phyloP scores from a whole-genome alignment of 2,888 invertebrate species.

The Drosophila subquinaria region DNA sequence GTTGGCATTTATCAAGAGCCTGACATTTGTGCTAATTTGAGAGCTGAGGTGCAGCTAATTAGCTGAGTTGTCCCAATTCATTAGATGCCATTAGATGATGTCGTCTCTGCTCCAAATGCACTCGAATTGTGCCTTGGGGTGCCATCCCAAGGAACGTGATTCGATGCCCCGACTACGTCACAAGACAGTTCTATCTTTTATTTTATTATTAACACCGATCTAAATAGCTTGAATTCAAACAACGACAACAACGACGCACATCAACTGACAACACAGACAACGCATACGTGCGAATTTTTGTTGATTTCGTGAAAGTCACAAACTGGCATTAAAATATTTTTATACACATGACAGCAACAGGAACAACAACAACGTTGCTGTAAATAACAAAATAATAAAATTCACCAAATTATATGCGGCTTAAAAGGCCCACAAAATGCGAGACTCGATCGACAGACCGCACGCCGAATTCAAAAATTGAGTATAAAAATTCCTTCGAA shows the following conservation, averaged over 20 bases:
- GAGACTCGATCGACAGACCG: conserved; percentile 14
- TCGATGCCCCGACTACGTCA: conserved; percentile 37
- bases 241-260: conserved; percentile 6
- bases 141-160: conserved; percentile 19
- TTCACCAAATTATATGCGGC: conserved; percentile 63
- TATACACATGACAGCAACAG: conserved; percentile 43
- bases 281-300: conserved; percentile 69
- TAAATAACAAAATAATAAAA: conserved; percentile 75
- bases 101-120: conserved; percentile 14
- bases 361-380: conserved; percentile 42
- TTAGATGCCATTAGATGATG: conserved; percentile 22
- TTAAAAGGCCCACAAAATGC: conserved; percentile 59
- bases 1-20: conserved; percentile 34
- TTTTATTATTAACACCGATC: conserved; percentile 54
- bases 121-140: conserved; percentile 8
- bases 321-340: conserved; percentile 65
- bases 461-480: conserved; percentile 39
- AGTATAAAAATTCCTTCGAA: conserved; percentile 44
- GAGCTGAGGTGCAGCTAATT: conserved; percentile 20
- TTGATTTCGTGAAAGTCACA: conserved; percentile 71
- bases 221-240: conserved; percentile 40
- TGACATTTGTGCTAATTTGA: conserved; percentile 66
- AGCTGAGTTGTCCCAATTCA: conserved; percentile 40
- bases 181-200: conserved; percentile 15
- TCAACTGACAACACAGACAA: conserved; percentile 22